These are phyloP conservation scores for Pissodes strobi DNA, from an alignment of 1,140 invertebrate species.

Conservation along the genomic window DNA sequence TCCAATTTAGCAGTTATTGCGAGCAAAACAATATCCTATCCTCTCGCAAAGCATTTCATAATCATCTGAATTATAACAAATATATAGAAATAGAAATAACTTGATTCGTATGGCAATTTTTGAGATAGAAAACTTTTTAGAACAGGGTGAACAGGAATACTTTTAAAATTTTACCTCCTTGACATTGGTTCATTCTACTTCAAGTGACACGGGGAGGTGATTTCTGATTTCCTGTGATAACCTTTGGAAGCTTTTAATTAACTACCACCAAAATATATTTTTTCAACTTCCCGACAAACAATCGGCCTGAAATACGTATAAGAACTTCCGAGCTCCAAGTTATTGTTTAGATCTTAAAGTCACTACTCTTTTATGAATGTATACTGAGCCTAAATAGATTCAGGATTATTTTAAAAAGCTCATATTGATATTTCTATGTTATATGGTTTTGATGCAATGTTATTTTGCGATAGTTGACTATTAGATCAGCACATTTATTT, in stretches of 20 bases:
- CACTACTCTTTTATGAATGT: background rate
- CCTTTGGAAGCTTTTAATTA: background rate
- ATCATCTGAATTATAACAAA: too few relatives aligned
- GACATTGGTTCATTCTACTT: too few relatives aligned
- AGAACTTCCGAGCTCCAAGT: constrained; percentile 11
- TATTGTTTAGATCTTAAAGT: background rate
- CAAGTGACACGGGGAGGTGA: too few relatives aligned
- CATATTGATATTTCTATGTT: too few relatives aligned
- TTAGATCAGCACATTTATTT: background rate
- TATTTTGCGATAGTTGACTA: background rate
- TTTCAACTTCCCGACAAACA: constrained; percentile 18
- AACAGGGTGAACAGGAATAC: too few relatives aligned
- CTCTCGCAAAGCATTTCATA: background rate
- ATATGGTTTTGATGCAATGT: background rate
- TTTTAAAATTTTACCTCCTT: too few relatives aligned
- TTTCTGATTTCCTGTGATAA: background rate
- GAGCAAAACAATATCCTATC: background rate
- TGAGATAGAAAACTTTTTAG: too few relatives aligned
- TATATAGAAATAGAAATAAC: too few relatives aligned
- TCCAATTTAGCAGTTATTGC: background rate
- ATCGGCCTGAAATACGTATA: constrained; percentile 8
- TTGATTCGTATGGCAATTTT: too few relatives aligned
- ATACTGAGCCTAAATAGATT: background rate
- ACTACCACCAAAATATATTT: constrained; percentile 22
- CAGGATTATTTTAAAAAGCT: too few relatives aligned